Conservation (phyloP, 2,888 invertebrate genomes). For the Mactromeris polynyma region DNA sequence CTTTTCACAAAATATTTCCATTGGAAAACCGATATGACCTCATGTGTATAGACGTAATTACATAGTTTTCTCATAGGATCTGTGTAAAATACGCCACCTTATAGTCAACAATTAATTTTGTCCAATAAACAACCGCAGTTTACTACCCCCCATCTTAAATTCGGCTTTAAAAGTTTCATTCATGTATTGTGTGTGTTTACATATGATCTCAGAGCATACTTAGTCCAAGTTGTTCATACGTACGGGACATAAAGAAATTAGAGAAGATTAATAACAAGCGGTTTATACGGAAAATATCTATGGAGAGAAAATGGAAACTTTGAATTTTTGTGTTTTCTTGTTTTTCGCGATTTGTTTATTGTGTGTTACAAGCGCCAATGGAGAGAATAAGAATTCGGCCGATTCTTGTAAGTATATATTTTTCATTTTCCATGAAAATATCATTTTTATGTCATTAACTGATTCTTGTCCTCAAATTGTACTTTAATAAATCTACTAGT, state of each 20-base stretch:
- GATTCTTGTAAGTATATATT: neutral
- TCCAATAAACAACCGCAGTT: neutral
- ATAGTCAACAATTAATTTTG: neutral
- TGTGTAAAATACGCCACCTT: neutral
- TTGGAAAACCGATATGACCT: conserved; percentile 22
- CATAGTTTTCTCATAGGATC: neutral
- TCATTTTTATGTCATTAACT: neutral
- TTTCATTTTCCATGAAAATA: neutral
- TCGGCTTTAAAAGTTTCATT: conserved; percentile 16
- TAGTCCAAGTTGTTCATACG: neutral
- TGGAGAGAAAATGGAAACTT: conserved; percentile 1
- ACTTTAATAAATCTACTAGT: too few species aligned
- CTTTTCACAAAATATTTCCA: conserved; percentile 17
- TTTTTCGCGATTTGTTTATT: neutral
- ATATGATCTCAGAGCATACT: neutral
- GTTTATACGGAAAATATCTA: neutral
- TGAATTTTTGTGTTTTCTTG: neutral
- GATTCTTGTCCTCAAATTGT: too few species aligned
- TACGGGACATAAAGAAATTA: neutral
- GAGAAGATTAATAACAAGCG: neutral
- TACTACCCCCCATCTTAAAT: neutral
- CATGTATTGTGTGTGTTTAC: conserved; percentile 12
- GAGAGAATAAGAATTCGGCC: neutral
- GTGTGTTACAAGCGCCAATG: neutral
- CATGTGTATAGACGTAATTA: neutral